Evolutionary conservation across 2,888 invertebrate species (phyloP), one percentile per base, ranked within the genome.

Genomic region (Metallyticus violacea): DNA sequence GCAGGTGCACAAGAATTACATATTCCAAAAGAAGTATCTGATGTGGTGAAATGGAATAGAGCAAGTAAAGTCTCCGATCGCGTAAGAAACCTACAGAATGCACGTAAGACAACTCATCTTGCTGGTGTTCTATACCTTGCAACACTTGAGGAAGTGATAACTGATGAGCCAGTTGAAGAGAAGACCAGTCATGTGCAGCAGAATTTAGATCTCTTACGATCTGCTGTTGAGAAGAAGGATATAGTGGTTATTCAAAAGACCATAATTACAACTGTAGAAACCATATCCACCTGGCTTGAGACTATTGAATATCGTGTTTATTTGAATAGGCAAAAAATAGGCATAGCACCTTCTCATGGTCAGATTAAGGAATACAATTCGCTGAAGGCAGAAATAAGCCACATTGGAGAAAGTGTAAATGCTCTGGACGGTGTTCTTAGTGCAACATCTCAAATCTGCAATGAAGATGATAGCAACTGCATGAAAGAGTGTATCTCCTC

Each of bases 211-310:
- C 92, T 93, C 86, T 90, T 96, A 6, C 93, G 93, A 89, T 92
- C 92, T 86, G 95, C 96, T 1, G 92, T 96, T 15, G 92, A 93
- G 83, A 92, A 91, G 88, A 93, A 93, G 77, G 94, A 96, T 90
- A 92, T 93, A 3, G 91, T 92, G 0, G 91, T 93, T 22, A 93
- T 95, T 78, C 96, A 97, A 91, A 95, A 94, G 89, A 95, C 94
- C 79, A 93, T 97, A 15, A 94, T 96, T 9, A 94, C 95, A 27
- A 94, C 97, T 0, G 95, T 97, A 81, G 96, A 97, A 91, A 96
- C 95, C 0, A 95, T 97, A 79, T 96, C 97, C 0, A 95, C 95
- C 22, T 97, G 97, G 96, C 91, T 97, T 79, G 96, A 97, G 92
- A 96, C 96, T 29, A 96, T 97, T 87, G 97, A 97, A 90, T 97